phyloP scores from a whole-genome alignment of 2,888 invertebrate genomes.

The Pseudoips prasinana region DNA sequence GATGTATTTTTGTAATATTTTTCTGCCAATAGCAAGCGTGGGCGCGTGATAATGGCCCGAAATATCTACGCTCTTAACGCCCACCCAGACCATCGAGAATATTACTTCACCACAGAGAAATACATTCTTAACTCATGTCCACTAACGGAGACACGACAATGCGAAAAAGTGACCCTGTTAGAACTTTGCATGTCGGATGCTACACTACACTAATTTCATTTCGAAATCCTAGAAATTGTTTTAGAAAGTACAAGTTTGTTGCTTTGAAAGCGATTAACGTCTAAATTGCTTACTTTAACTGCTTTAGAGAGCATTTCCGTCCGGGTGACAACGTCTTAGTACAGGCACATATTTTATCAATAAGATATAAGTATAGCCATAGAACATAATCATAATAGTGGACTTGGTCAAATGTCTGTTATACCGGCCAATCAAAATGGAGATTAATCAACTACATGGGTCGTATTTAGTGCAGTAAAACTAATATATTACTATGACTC shows the following conservation, averaged over 20 bases:
- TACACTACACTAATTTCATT: slow-evolving; percentile 4
- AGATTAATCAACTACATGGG: too few relatives aligned
- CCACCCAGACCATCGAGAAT: slow-evolving; percentile 63
- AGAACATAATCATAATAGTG: too few relatives aligned
- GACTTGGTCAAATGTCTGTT: too few relatives aligned
- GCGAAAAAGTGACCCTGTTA: slow-evolving; percentile 7
- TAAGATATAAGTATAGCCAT: too few relatives aligned
- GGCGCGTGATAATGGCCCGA: slow-evolving; percentile 70
- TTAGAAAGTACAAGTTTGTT: slow-evolving; percentile 24
- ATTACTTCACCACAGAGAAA: slow-evolving; percentile 60
- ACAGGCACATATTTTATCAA: too few relatives aligned
- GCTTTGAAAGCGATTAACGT: slow-evolving; percentile 12
- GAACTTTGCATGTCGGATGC: slow-evolving; percentile 9
- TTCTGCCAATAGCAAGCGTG: slow-evolving; percentile 71
- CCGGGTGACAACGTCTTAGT: slow-evolving; percentile 1
- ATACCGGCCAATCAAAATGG: too few relatives aligned
- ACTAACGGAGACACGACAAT: slow-evolving; percentile 10
- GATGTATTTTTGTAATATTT: slow-evolving; percentile 69
- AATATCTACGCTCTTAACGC: slow-evolving; percentile 70
- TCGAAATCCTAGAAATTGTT: slow-evolving; percentile 17
- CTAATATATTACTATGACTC: too few relatives aligned
- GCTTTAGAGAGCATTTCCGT: slow-evolving; percentile 6
- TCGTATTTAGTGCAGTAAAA: too few relatives aligned
- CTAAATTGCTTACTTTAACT: slow-evolving; percentile 9
- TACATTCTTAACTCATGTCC: slow-evolving; percentile 41